Evolutionary conservation across 2,888 invertebrate genomes (phyloP).

Genomic region (Masnerella sp.): DNA sequence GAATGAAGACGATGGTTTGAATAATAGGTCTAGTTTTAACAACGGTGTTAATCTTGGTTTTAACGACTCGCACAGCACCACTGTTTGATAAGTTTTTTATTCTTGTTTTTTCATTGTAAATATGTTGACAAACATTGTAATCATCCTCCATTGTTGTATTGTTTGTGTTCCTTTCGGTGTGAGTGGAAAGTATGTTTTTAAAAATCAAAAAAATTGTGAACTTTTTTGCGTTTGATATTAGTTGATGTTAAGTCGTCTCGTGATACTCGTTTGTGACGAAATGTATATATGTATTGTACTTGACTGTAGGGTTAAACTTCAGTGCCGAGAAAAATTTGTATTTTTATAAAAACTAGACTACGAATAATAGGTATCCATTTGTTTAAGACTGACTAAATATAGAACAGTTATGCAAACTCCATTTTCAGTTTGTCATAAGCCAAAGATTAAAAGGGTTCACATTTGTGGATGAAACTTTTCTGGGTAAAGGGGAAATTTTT

Average conservation of each 20-base stretch:
- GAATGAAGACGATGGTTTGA: conserved; percentile 30
- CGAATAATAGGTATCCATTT: too few species aligned
- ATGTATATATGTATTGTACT: not conserved
- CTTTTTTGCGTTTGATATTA: conserved; percentile 23
- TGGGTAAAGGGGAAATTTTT: too few species aligned
- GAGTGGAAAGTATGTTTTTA: not conserved
- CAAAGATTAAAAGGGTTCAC: not conserved
- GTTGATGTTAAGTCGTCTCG: not conserved
- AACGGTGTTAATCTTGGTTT: conserved; percentile 28
- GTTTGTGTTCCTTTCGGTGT: too few species aligned
- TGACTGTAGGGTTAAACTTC: not conserved
- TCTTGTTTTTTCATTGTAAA: not conserved
- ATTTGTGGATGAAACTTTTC: not conserved
- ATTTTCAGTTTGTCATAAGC: not conserved
- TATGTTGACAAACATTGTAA: too few species aligned
- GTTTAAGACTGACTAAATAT: not conserved
- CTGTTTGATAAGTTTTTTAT: conserved; percentile 17
- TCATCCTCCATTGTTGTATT: too few species aligned
- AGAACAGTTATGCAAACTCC: not conserved
- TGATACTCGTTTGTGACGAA: conserved; percentile 3
- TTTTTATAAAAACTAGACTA: not conserved
- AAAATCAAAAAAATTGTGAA: not conserved
- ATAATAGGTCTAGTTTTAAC: conserved; percentile 9
- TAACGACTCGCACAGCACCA: conserved; percentile 35
- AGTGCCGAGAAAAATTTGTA: too few species aligned